Percentiles rank a stretch among this genome's conserved stretches.
These are phyloP conservation scores for Rhinichthys osculus DNA, from an alignment of 2,797 vertebrate genomes.

Conservation along the genomic window DNA sequence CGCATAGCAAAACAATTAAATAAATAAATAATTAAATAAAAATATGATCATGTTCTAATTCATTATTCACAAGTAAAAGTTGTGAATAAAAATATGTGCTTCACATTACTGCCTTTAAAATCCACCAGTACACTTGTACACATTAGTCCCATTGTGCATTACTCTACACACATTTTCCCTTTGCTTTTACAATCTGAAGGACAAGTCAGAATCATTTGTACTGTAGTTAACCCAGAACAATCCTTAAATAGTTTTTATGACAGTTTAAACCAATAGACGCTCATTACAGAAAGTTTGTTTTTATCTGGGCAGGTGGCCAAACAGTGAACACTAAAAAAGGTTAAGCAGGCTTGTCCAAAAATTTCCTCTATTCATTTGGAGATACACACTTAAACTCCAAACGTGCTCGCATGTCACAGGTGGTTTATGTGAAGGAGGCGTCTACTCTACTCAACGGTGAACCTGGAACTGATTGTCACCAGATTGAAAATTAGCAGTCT, in stretches of 20 bases:
- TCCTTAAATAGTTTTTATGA: background rate
- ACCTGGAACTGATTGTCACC: conserved; percentile 56
- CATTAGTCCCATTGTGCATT: background rate
- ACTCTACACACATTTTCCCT: background rate
- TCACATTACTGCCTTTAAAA: background rate
- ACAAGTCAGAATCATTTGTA: background rate
- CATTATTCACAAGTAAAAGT: background rate
- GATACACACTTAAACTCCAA: conserved; percentile 17
- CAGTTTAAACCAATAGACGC: background rate
- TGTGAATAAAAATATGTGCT: background rate
- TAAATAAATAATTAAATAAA: background rate
- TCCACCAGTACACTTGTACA: background rate
- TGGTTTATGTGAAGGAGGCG: conserved; percentile 15
- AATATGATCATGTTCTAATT: background rate
- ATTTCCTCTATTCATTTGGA: conserved; percentile 20
- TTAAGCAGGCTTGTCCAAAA: conserved; percentile 18
- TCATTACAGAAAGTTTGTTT: background rate
- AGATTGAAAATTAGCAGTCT: conserved; percentile 59
- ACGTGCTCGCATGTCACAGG: conserved; percentile 14
- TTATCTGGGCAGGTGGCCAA: conserved; percentile 1
- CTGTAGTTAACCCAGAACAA: no score
- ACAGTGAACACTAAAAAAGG: conserved; percentile 12
- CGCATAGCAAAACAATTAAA: background rate
- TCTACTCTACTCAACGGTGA: background rate
- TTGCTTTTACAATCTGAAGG: background rate